A percentile compares a stretch with the other conserved stretches of the same genome.
These are phyloP conservation scores for Scyliorhinus canicula DNA, from an alignment of 2,797 vertebrate species.

Conservation along the genomic window DNA sequence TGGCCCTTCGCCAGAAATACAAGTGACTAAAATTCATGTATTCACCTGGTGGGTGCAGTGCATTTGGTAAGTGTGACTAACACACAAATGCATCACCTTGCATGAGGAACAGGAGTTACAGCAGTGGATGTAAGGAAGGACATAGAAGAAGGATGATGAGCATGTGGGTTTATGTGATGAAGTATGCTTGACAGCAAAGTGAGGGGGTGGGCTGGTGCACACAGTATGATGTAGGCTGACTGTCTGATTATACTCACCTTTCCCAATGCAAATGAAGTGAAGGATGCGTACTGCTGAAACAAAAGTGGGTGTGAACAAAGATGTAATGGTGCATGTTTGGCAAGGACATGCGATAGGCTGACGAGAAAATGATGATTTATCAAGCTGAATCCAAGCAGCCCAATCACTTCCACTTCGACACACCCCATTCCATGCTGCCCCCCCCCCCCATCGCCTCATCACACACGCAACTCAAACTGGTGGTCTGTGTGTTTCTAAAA, in stretches of 20 bases:
- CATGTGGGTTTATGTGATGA: not conserved
- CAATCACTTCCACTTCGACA: not conserved
- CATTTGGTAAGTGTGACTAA: not conserved
- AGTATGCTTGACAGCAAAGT: not conserved
- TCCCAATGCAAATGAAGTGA: not conserved
- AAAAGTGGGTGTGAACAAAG: not conserved
- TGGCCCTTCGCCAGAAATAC: not conserved
- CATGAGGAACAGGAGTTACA: not conserved
- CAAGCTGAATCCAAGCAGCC: not conserved
- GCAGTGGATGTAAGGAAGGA: not conserved
- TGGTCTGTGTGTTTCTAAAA: too few species aligned
- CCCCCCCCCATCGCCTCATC: too few species aligned
- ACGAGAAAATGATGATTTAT: not conserved
- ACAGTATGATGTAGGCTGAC: not conserved
- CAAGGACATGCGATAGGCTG: not conserved
- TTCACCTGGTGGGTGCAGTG: not conserved
- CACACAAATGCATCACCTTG: not conserved
- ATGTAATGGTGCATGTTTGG: too few species aligned
- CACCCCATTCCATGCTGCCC: not conserved
- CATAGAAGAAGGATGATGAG: not conserved
- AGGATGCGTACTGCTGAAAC: not conserved
- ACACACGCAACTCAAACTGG: not conserved
- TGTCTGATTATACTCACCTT: not conserved
- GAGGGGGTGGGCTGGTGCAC: not conserved
- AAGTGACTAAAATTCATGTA: not conserved